Base-by-base conservation (phyloP, 2,888 invertebrate species). In the Lithosia quadra region DNA sequence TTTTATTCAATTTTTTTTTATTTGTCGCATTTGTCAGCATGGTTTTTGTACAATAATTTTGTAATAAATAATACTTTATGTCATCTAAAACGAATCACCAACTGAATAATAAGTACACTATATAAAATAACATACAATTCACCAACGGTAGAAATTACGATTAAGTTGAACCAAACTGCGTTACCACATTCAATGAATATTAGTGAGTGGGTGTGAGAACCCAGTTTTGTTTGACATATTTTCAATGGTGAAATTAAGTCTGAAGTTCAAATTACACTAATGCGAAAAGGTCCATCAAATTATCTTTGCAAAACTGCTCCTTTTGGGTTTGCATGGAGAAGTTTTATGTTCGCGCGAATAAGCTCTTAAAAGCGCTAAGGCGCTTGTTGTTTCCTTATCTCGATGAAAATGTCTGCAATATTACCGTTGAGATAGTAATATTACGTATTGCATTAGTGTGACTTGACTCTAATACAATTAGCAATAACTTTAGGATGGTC, bases 1-100 rank as follows among this genome's bases (percentile, higher is more conserved):
- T 49, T 33, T 49, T 49, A n/a, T 62, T 49, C 24, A 33, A 53
- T n/a, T 49, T 63, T 36, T 36, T n/a, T 18, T 60, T 15, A 1
- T 22, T 63, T 1, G n/a, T 24, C n/a, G 28, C n/a, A n/a, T 43
- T 43, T 49, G 62, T 21, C 18, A 62, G 62, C 62, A 62, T 62
- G 62, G 24, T 49, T 28, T 49, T n/a, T 28, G 24, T 43, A 24
- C n/a, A n/a, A n/a, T 43, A 39, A 39, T 61, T 24, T 61, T 61
- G 9, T 24, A 15, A 39, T 43, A 28, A 49, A n/a, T 49, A 49
- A n/a, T 62, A 0, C 5, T 43, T 4, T 61, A 39, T 49, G 63
- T n/a, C n/a, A 53, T 18, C 18, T 39, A 13, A 49, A 21, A 34
- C 21, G 21, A 59, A 13, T 34, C 36, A 60, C 43, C 43, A 36